phyloP scores from a whole-genome alignment of 2,797 vertebrate species.

The Antennarius maculatus region DNA sequence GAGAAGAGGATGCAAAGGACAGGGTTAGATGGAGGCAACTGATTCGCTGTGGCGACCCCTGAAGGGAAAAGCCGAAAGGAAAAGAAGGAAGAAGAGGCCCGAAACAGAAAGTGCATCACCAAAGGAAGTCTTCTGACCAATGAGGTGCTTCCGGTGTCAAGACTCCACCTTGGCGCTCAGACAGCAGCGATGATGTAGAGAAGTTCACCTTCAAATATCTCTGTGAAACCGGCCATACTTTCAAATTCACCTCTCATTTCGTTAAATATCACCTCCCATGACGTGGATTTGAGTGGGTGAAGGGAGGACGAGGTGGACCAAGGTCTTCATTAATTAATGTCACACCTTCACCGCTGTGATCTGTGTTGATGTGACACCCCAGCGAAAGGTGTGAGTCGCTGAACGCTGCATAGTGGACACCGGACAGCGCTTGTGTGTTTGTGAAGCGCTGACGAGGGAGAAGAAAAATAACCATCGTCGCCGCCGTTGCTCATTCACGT shows the following conservation, averaged over 20 bases:
- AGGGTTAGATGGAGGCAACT: no score
- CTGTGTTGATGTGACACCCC: conserved; percentile 59
- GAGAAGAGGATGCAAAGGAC: no score
- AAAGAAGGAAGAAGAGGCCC: no score
- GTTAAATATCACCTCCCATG: conserved; percentile 15
- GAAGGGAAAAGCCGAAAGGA: no score
- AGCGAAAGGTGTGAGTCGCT: conserved; percentile 37
- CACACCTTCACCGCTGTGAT: conserved; percentile 58
- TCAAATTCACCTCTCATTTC: conserved; percentile 9
- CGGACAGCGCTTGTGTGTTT: neutral
- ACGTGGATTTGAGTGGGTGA: conserved; percentile 27
- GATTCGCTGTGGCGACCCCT: no score
- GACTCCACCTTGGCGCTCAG: neutral
- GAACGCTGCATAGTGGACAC: conserved; percentile 12
- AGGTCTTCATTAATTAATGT: conserved; percentile 63
- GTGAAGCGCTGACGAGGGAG: neutral
- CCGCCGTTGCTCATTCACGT: conserved; percentile 12
- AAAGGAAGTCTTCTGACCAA: no score
- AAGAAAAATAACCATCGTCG: conserved; percentile 5
- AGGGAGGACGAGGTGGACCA: conserved; percentile 33
- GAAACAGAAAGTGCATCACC: no score
- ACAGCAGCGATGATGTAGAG: no score
- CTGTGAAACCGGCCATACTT: conserved; percentile 24
- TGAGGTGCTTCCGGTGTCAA: conserved; percentile 1
- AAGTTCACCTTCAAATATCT: neutral